These are phyloP conservation scores for Rattus rattus DNA, from an alignment of 2,113 vertebrate genomes.

Conservation along the genomic window DNA sequence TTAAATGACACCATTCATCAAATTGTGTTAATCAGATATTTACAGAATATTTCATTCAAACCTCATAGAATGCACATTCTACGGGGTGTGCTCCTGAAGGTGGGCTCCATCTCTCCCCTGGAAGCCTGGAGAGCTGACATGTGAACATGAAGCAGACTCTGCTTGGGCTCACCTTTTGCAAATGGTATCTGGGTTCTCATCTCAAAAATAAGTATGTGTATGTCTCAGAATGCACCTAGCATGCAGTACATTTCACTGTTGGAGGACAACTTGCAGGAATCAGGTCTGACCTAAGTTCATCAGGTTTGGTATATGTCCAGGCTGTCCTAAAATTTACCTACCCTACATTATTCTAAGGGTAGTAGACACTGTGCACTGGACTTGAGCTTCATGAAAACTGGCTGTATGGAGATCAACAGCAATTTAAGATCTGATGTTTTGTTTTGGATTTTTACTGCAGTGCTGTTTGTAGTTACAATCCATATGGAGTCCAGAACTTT, in stretches of 20 bases:
- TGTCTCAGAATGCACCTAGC: neutral
- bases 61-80: neutral
- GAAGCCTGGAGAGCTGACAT: conserved; percentile 37
- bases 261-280: neutral
- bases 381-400: neutral
- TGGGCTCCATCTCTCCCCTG: accelerated
- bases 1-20: neutral
- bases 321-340: conserved; percentile 97
- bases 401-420: neutral
- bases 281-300: neutral
- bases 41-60: neutral
- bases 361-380: neutral
- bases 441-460: conserved; percentile 92
- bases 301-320: conserved; percentile 90
- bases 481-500: conserved; percentile 95
- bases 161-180: conserved; percentile 83
- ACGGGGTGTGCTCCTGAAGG: neutral
- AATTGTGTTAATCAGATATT: neutral
- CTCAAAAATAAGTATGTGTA: conserved; percentile 85
- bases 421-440: conserved; percentile 89
- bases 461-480: conserved; percentile 94
- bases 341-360: conserved; percentile 98
- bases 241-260: too few species aligned
- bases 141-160: conserved; percentile 81
- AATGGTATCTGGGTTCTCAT: conserved; percentile 85